A percentile compares a stretch with the other conserved stretches of the same genome.
These are phyloP conservation scores for Silurus meridionalis DNA, from an alignment of 2,113 vertebrate species.

Conservation along the genomic window DNA sequence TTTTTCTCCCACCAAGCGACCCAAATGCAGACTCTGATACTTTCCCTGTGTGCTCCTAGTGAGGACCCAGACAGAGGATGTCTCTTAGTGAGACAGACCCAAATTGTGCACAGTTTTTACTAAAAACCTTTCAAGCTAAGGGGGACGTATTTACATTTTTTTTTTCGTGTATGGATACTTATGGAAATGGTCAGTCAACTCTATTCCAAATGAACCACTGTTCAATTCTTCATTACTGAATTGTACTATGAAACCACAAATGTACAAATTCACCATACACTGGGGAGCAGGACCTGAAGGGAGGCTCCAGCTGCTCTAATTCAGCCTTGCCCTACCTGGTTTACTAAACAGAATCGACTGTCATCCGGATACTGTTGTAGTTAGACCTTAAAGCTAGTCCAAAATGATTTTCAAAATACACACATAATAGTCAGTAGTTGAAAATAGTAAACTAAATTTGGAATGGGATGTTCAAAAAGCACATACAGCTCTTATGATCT, in stretches of 20 bases:
- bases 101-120: neutral
- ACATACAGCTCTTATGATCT: too few species aligned
- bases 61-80: neutral
- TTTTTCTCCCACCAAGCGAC: constrained; percentile 55
- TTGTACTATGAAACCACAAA: neutral
- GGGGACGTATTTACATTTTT: too few species aligned
- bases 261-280: neutral
- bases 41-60: neutral
- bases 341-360: neutral
- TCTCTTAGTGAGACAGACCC: constrained; percentile 11
- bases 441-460: too few species aligned
- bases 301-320: neutral
- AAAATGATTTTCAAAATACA: neutral
- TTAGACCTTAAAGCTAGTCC: neutral
- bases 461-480: too few species aligned
- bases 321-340: neutral
- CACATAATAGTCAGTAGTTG: neutral
- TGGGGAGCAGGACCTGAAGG: neutral
- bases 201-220: neutral
- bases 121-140: too few species aligned
- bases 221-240: neutral
- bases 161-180: neutral
- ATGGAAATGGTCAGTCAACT: neutral
- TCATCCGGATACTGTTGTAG: neutral
- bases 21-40: constrained; percentile 35